Evolutionary conservation across 1,140 invertebrate species (phyloP).

Genomic region (Rhagoletis pomonella): DNA sequence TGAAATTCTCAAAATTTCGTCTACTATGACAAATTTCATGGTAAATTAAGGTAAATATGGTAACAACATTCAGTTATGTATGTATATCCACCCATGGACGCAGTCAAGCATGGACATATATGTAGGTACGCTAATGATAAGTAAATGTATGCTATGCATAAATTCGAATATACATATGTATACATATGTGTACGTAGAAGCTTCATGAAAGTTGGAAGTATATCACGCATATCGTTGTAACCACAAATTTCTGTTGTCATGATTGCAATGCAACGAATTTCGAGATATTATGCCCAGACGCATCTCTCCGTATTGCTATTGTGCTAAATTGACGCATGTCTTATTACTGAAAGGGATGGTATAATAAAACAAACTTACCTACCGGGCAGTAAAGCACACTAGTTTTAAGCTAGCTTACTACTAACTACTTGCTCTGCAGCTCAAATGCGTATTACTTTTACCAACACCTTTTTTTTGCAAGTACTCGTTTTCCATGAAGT

Average conservation of each 20-base stretch:
- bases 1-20: not conserved
- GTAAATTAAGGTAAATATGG: not conserved
- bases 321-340: constrained; percentile 23
- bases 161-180: too few species aligned
- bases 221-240: constrained; percentile 14
- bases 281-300: constrained; percentile 32
- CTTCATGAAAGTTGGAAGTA: constrained; percentile 31
- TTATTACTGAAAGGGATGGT: constrained; percentile 20
- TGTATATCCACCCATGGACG: not conserved
- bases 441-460: too few species aligned
- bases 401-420: too few species aligned
- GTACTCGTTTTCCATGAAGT: too few species aligned
- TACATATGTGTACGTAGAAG: not conserved
- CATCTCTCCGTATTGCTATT: constrained; percentile 4
- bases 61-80: not conserved
- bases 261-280: constrained; percentile 18
- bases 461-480: too few species aligned
- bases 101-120: not conserved
- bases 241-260: constrained; percentile 30
- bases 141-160: too few species aligned
- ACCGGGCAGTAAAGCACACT: too few species aligned
- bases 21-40: constrained; percentile 4
- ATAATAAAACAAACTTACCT: constrained; percentile 4
- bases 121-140: not conserved
- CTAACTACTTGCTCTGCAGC: too few species aligned